phyloP scores from a whole-genome alignment of 2,113 vertebrate genomes.

The Vulpes lagopus region DNA sequence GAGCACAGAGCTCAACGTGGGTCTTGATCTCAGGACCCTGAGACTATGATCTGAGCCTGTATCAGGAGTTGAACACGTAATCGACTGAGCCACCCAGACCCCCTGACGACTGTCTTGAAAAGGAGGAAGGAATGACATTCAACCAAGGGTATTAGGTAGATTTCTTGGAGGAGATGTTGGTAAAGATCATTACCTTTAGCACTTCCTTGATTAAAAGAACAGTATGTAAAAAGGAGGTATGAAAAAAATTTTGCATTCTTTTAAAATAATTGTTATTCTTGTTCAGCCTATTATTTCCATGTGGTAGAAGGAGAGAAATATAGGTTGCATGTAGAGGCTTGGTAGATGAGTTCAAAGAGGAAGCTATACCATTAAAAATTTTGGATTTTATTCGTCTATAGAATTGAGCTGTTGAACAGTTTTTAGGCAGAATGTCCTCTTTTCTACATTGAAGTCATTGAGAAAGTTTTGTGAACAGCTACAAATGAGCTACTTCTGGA shows the following conservation, averaged over 20 bases:
- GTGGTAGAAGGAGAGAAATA: background rate
- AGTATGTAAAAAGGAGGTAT: background rate
- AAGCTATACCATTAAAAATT: background rate
- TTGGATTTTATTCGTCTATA: slow-evolving; percentile 13
- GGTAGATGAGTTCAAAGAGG: background rate
- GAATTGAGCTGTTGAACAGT: background rate
- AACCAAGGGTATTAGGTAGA: background rate
- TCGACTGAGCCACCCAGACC: background rate
- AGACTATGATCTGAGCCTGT: background rate
- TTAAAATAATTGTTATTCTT: background rate
- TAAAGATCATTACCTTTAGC: background rate
- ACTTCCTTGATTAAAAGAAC: background rate
- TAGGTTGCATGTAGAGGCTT: background rate
- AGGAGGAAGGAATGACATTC: background rate
- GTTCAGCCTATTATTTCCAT: background rate
- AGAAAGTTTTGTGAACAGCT: slow-evolving; percentile 40
- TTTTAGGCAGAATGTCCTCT: background rate
- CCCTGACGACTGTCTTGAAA: background rate
- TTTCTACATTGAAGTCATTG: slow-evolving; percentile 17
- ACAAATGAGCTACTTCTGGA: background rate
- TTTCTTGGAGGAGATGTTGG: background rate
- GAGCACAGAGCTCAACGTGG: background rate
- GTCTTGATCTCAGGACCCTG: background rate
- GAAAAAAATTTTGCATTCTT: slow-evolving; percentile 36
- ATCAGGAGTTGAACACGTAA: background rate